A percentile compares a stretch with the other conserved stretches of the same genome.
Conservation (phyloP, 2,797 vertebrate species). For the Danionella dracula region DNA sequence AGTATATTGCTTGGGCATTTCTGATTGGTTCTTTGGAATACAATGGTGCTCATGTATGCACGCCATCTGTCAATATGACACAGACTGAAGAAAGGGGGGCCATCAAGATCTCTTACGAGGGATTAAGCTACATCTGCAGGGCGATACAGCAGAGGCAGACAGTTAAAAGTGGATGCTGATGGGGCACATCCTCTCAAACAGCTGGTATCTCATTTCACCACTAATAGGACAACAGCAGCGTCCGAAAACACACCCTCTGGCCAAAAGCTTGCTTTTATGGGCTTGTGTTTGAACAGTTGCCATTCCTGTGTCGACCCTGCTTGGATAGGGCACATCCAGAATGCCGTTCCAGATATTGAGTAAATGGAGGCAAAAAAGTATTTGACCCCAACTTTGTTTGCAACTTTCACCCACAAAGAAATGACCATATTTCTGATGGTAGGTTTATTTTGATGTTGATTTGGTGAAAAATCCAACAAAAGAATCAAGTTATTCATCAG, state of each 20-base stretch:
- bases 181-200: conserved; percentile 32
- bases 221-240: not conserved
- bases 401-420: too few relatives aligned
- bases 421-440: too few relatives aligned
- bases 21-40: not conserved
- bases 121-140: not conserved
- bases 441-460: too few relatives aligned
- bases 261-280: not conserved
- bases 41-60: not conserved
- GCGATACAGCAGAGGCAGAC: not conserved
- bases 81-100: not conserved
- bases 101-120: not conserved
- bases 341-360: too few relatives aligned
- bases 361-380: too few relatives aligned
- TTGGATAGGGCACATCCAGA: conserved; percentile 3
- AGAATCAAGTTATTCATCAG: too few relatives aligned
- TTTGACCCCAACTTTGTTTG: too few relatives aligned
- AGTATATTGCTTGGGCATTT: not conserved
- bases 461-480: too few relatives aligned
- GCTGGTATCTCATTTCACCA: conserved; percentile 32
- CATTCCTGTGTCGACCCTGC: conserved; percentile 23
- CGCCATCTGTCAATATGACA: conserved; percentile 7
- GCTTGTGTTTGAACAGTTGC: conserved; percentile 30
- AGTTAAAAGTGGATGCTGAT: conserved; percentile 31
- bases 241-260: conserved; percentile 19